Conservation (phyloP, 2,113 vertebrate species). For the Pungitius pungitius region DNA sequence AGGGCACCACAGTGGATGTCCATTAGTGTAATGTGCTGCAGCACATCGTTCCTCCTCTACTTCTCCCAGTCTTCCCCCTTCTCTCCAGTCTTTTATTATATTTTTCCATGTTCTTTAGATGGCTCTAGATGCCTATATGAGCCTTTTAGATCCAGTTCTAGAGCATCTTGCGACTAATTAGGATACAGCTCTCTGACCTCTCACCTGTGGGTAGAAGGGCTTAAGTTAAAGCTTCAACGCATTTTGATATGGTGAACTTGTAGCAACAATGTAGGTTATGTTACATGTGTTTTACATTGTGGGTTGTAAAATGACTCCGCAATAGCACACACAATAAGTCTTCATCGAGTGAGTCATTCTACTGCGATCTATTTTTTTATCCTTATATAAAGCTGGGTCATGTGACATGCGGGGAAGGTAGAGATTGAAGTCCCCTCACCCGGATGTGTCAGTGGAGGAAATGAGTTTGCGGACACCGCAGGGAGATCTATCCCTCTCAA, state of each 20-base stretch:
- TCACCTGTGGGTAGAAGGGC: not conserved
- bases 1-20: slow-evolving; percentile 68
- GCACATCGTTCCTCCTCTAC: slow-evolving; percentile 49
- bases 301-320: not conserved
- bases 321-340: not conserved
- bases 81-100: not conserved
- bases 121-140: slow-evolving; percentile 11
- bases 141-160: slow-evolving; percentile 11
- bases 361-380: not conserved
- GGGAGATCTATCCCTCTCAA: not conserved
- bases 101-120: not conserved
- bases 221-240: not conserved
- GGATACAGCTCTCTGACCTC: slow-evolving; percentile 26
- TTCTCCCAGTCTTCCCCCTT: slow-evolving; percentile 11
- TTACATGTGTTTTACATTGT: not conserved
- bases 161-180: not conserved
- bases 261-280: not conserved
- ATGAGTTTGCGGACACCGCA: not conserved
- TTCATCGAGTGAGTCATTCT: not conserved
- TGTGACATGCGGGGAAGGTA: not conserved
- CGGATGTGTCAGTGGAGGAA: not conserved
- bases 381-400: slow-evolving; percentile 4
- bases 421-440: not conserved
- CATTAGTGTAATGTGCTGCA: slow-evolving; percentile 71
- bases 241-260: slow-evolving; percentile 5